These are phyloP conservation scores for Craseonycteris thonglongyai DNA, from an alignment of 2,113 vertebrate species.

Conservation along the genomic window DNA sequence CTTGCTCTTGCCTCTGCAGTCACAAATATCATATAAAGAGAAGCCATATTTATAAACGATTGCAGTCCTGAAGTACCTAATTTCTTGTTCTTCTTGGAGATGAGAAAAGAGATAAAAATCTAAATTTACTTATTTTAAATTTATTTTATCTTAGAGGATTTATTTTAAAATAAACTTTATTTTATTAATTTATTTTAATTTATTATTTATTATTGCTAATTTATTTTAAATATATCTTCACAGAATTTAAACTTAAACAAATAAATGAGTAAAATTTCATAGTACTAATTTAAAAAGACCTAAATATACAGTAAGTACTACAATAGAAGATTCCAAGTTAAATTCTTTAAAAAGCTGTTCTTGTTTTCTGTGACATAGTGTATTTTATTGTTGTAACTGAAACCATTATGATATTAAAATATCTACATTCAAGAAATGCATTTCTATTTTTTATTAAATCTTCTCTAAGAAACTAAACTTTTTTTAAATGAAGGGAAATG, in stretches of 20 bases:
- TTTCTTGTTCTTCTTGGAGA: background rate
- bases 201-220: background rate
- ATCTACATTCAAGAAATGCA: conserved; percentile 1
- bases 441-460: conserved; percentile 24
- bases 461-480: background rate
- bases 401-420: background rate
- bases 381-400: background rate
- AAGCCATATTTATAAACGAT: background rate
- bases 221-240: background rate
- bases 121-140: too few species aligned
- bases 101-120: background rate
- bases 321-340: background rate
- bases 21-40: background rate
- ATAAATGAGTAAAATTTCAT: background rate
- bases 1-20: background rate
- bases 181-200: background rate
- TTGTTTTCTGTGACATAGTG: background rate
- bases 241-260: background rate
- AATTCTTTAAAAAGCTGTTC: background rate
- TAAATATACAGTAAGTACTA: background rate
- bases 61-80: background rate
- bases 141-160: background rate
- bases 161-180: background rate
- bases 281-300: background rate
- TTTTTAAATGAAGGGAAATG: background rate